Percentiles rank a stretch among this genome's conserved stretches.
Conservation (phyloP, 2,797 vertebrate genomes). For the Parambassis ranga region DNA sequence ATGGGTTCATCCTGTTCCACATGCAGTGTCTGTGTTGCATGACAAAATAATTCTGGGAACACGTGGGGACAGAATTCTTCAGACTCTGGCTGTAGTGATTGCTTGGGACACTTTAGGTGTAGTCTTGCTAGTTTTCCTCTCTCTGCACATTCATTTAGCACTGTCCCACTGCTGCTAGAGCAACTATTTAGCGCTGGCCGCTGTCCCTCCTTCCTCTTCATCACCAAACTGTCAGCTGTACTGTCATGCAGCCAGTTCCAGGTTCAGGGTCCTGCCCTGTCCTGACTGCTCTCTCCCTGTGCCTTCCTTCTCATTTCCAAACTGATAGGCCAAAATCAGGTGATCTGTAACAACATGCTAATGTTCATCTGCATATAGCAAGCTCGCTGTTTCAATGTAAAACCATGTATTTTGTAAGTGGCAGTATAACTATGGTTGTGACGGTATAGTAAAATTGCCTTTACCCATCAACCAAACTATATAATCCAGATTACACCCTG, state of each 20-base stretch:
- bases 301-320: conserved; percentile 76
- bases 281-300: conserved; percentile 70
- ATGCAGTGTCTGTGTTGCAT: conserved; percentile 24
- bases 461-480: conserved; percentile 13
- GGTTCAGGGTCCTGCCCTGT: conserved; percentile 44
- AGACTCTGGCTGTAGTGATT: conserved; percentile 31
- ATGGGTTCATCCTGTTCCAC: conserved; percentile 22
- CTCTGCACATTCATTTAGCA: conserved; percentile 40
- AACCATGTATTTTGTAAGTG: conserved; percentile 34
- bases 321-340: conserved; percentile 33
- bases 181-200: conserved; percentile 70
- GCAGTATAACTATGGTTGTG: conserved; percentile 33
- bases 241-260: conserved; percentile 53
- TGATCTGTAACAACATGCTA: conserved; percentile 7
- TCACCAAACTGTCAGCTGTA: conserved; percentile 42
- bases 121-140: conserved; percentile 37
- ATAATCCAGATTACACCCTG: conserved; percentile 38
- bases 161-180: conserved; percentile 60
- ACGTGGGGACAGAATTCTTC: conserved; percentile 33
- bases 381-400: conserved; percentile 21
- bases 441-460: conserved; percentile 43
- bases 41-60: neutral
- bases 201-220: conserved; percentile 45
- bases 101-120: conserved; percentile 38
- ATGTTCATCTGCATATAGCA: conserved; percentile 19